A percentile compares a stretch with the other conserved stretches of the same genome.
These are phyloP conservation scores for Platyrinchus mystaceus DNA, from an alignment of 2,797 vertebrate species.

Conservation along the genomic window DNA sequence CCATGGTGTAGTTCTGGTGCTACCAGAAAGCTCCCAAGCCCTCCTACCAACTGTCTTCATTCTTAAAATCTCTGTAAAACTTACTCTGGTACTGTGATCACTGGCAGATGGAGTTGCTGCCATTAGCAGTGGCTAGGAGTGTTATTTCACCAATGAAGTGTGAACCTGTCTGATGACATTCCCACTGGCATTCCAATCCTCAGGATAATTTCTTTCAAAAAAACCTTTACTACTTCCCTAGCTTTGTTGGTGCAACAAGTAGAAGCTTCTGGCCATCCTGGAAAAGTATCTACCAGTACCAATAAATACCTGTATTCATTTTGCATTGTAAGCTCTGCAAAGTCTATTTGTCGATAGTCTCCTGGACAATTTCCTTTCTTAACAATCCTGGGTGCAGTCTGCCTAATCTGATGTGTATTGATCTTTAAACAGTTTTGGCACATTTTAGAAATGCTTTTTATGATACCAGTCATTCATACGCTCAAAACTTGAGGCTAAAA, in stretches of 20 bases:
- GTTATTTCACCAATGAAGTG: not conserved
- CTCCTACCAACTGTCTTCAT: fast-evolving
- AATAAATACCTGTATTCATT: not conserved
- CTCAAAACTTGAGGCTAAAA: not conserved
- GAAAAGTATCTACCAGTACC: not conserved
- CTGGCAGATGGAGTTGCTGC: not conserved
- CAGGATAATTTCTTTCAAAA: not conserved
- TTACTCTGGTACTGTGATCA: not conserved
- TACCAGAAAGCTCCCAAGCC: not conserved
- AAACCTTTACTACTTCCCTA: not conserved
- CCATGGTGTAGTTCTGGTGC: not conserved
- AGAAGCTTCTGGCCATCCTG: not conserved
- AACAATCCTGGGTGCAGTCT: not conserved
- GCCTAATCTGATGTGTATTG: not conserved
- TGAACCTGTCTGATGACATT: not conserved
- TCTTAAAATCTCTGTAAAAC: not conserved
- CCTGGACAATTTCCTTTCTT: not conserved
- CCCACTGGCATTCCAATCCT: not conserved
- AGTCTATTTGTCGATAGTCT: not conserved
- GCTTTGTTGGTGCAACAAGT: not conserved
- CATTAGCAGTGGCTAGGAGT: not conserved
- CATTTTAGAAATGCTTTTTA: not conserved
- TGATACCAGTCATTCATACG: not conserved
- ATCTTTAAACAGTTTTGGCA: not conserved
- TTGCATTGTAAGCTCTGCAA: not conserved